Conservation (phyloP, 1,140 invertebrate species). For the Drosophila orena region DNA sequence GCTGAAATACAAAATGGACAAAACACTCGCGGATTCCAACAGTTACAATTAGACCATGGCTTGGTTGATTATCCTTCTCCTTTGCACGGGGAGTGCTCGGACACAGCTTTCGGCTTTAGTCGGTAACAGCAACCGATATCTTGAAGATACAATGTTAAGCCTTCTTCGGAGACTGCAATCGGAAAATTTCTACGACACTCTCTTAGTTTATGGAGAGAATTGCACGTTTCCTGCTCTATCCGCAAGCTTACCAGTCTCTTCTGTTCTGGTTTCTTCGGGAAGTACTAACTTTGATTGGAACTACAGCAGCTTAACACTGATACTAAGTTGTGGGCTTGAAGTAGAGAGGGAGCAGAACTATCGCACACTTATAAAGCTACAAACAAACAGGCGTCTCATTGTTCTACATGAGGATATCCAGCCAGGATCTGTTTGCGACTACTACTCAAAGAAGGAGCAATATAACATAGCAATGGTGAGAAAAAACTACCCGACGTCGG, state of each 20-base stretch:
- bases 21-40: background rate
- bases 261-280: conserved; percentile 21
- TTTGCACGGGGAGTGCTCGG: background rate
- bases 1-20: conserved; percentile 5
- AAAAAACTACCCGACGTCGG: background rate
- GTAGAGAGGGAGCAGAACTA: conserved; percentile 34
- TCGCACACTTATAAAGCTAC: conserved; percentile 35
- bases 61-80: conserved; percentile 11
- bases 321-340: conserved; percentile 28
- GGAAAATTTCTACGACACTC: conserved; percentile 40
- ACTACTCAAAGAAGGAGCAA: conserved; percentile 36
- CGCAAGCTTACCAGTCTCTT: conserved; percentile 6
- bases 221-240: conserved; percentile 41
- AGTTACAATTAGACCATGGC: conserved; percentile 14
- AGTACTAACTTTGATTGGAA: conserved; percentile 41
- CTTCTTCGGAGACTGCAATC: conserved; percentile 22
- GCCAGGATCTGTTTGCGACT: conserved; percentile 12
- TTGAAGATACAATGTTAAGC: conserved; percentile 4
- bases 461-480: conserved; percentile 54
- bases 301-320: conserved; percentile 30
- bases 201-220: conserved; percentile 31
- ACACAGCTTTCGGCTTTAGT: background rate
- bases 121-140: background rate
- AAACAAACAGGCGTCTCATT: conserved; percentile 30
- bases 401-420: background rate